These are phyloP conservation scores for Meandrina meandrites DNA, from an alignment of 92 coral and sea anemone genomes.

Conservation along the genomic window DNA sequence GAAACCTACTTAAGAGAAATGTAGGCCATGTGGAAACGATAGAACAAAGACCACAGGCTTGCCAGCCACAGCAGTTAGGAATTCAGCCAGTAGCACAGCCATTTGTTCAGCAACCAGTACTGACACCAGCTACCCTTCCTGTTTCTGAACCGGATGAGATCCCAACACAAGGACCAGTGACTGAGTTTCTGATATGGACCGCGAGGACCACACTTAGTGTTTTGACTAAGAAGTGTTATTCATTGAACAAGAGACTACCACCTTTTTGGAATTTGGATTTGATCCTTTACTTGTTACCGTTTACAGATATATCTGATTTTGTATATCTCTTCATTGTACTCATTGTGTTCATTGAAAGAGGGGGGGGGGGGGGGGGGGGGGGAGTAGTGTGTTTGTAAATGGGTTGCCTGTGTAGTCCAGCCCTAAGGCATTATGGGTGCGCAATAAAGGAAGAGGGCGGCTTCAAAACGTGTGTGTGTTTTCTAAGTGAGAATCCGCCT, in stretches of 20 bases:
- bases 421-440: too few species aligned
- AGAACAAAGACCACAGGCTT: too few species aligned
- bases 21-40: constrained; percentile 16
- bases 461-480: too few species aligned
- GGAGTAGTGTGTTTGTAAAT: background rate
- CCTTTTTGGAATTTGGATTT: background rate
- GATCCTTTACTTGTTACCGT: background rate
- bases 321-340: background rate
- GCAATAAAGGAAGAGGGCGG: background rate
- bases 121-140: background rate
- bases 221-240: background rate
- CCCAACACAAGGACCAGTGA: background rate
- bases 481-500: too few species aligned
- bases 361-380: too few species aligned
- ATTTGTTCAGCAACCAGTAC: background rate
- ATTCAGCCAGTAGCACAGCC: background rate
- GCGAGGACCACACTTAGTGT: background rate
- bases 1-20: too few species aligned
- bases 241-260: background rate
- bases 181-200: background rate
- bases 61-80: background rate
- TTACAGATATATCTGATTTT: background rate
- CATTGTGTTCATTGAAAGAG: background rate
- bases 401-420: too few species aligned
- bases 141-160: background rate